phyloP scores from a whole-genome alignment of 1,140 invertebrate species.

The Heliconius hewitsoni region DNA sequence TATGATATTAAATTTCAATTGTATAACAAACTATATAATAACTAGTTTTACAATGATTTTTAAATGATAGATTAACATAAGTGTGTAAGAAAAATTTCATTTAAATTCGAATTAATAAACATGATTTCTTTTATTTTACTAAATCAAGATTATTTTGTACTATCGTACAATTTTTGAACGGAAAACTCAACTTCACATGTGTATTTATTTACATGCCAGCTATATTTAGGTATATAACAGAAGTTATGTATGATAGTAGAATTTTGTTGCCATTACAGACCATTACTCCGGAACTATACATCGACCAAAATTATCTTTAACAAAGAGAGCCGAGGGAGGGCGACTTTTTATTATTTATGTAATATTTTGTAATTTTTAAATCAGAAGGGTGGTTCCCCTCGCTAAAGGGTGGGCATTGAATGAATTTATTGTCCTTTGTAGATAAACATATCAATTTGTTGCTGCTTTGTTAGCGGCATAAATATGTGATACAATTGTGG shows the following conservation, averaged over 20 bases:
- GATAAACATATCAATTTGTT: slow-evolving; percentile 82
- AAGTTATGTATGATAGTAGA: slow-evolving; percentile 67
- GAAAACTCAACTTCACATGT: background rate
- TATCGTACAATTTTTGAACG: background rate
- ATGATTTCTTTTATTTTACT: no score
- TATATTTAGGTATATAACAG: slow-evolving; percentile 35
- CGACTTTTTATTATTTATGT: slow-evolving; percentile 76
- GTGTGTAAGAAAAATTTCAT: no score
- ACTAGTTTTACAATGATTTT: no score
- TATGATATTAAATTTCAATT: background rate
- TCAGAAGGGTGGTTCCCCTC: slow-evolving; percentile 74
- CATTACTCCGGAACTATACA: slow-evolving; percentile 73
- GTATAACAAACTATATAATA: no score
- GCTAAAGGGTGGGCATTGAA: slow-evolving; percentile 77
- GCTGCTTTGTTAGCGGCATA: slow-evolving; percentile 74
- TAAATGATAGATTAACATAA: no score
- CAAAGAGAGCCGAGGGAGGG: slow-evolving; percentile 52
- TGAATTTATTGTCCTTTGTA: slow-evolving; percentile 79
- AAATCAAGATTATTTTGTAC: no score
- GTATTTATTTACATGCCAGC: background rate
- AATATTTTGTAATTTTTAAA: slow-evolving; percentile 80
- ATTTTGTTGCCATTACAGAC: slow-evolving; percentile 60
- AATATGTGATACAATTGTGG: slow-evolving; percentile 74
- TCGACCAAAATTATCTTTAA: slow-evolving; percentile 69
- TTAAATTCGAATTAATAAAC: no score